phyloP scores from a whole-genome alignment of 2,888 invertebrate species.

The Fragum fragum region DNA sequence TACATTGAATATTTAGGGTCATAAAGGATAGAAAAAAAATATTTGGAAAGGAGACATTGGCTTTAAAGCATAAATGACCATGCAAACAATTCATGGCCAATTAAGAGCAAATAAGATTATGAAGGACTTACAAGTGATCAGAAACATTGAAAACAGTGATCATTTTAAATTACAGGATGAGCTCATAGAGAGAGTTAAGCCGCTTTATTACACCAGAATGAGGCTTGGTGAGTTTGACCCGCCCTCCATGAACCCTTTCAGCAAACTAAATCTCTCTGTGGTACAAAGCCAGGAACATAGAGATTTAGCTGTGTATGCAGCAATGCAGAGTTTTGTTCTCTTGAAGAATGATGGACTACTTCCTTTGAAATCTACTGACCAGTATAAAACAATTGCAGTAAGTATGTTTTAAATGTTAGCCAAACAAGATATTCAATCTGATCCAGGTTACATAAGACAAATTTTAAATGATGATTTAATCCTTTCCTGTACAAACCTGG shows the following conservation, averaged over 20 bases:
- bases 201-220: conserved; percentile 75
- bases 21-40: no score
- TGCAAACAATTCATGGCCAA: no score
- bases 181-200: conserved; percentile 64
- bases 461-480: neutral
- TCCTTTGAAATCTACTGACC: conserved; percentile 45
- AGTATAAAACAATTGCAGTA: conserved; percentile 49
- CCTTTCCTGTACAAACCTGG: no score
- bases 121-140: no score
- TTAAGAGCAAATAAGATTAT: no score
- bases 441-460: neutral
- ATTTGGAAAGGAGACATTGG: no score
- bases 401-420: conserved; percentile 17
- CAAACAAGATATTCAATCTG: no score
- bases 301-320: conserved; percentile 70
- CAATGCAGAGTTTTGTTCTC: conserved; percentile 77
- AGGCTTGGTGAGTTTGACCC: conserved; percentile 78
- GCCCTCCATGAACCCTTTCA: conserved; percentile 65
- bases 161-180: no score
- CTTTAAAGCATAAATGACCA: no score
- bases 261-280: conserved; percentile 57
- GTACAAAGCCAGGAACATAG: conserved; percentile 69
- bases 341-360: conserved; percentile 76
- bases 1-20: no score
- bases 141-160: no score